A percentile compares a stretch with the other conserved stretches of the same genome.
phyloP scores from a whole-genome alignment of 2,888 invertebrate species.

The Plutella xylostella region DNA sequence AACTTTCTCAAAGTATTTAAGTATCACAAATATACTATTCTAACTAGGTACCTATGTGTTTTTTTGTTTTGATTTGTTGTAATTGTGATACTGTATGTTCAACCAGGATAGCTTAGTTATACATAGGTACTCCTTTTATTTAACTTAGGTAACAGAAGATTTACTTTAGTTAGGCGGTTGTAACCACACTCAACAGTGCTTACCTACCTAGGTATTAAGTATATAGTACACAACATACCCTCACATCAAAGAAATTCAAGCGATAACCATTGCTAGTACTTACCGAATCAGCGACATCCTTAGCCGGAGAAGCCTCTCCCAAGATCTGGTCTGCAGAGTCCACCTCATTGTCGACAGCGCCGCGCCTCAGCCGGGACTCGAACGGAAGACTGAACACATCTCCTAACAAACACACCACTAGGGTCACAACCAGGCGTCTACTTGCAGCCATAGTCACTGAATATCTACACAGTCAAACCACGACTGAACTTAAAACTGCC shows the following conservation, averaged over 20 bases:
- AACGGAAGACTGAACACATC: slow-evolving; percentile 31
- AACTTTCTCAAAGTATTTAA: no score
- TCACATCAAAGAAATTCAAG: not conserved
- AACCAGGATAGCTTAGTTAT: not conserved
- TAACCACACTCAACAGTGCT: no score
- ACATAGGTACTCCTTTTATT: not conserved
- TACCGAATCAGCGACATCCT: not conserved
- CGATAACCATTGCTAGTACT: not conserved
- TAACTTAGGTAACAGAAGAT: not conserved
- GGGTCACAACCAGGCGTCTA: slow-evolving; percentile 23
- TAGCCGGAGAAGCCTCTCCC: not conserved
- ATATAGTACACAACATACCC: no score
- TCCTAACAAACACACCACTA: slow-evolving; percentile 32
- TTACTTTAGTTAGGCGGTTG: no score
- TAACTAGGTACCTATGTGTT: no score
- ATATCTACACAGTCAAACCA: not conserved
- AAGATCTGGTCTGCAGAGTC: slow-evolving; percentile 9
- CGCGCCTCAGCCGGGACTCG: slow-evolving; percentile 20
- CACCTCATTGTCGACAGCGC: slow-evolving; percentile 20
- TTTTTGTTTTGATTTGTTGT: no score
- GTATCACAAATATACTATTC: no score
- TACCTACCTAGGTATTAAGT: no score
- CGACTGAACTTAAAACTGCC: not conserved
- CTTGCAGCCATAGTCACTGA: slow-evolving; percentile 27
- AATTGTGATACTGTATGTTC: no score